A percentile compares a stretch with the other conserved stretches of the same genome.
Evolutionary conservation across 2,113 vertebrate species (phyloP).

Genomic region (Rhodinocichla rosea): DNA sequence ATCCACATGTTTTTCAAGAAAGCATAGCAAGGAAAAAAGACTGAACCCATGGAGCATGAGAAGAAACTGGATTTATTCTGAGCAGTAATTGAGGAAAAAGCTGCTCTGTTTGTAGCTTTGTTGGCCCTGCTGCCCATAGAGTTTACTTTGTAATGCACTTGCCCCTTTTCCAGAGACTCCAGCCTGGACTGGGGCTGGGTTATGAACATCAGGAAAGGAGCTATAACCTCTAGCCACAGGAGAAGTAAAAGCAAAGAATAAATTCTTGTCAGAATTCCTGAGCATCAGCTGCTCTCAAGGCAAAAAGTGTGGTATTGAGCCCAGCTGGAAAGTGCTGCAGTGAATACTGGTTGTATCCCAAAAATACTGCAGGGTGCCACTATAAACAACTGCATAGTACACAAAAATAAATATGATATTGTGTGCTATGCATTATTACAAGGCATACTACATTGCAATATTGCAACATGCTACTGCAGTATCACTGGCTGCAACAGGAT

Average conservation of each 20-base stretch:
- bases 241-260: not conserved
- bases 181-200: not conserved
- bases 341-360: not conserved
- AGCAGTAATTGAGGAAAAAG: accelerated
- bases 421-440: not conserved
- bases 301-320: not conserved
- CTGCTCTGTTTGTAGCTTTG: not conserved
- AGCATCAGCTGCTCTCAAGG: not conserved
- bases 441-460: not conserved
- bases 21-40: not conserved
- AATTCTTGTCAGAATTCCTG: not conserved
- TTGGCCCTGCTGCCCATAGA: not conserved
- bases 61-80: not conserved
- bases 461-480: not conserved
- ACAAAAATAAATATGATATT: not conserved
- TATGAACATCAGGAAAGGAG: not conserved
- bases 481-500: not conserved
- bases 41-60: not conserved
- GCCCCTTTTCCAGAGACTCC: not conserved
- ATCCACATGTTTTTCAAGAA: not conserved
- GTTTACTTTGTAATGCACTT: not conserved
- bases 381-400: not conserved
- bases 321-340: not conserved
- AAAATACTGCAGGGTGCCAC: not conserved
- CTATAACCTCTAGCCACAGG: not conserved